Conservation (phyloP, 1,140 invertebrate species). For the Drosophila sproati region DNA sequence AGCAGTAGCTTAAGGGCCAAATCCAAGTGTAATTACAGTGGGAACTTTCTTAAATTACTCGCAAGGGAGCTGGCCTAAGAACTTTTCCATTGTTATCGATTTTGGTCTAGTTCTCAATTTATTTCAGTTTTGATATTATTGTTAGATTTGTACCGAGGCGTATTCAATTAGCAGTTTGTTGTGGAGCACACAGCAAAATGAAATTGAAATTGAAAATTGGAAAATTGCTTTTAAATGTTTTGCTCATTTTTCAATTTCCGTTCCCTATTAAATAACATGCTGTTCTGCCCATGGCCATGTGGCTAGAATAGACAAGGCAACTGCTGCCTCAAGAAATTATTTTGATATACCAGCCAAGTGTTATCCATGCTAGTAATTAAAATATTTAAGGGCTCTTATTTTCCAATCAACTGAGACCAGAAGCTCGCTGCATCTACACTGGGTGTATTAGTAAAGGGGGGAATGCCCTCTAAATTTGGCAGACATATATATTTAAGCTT, state of each 20-base stretch:
- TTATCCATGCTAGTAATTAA: conserved; percentile 5
- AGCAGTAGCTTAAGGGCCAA: neutral
- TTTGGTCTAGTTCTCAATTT: neutral
- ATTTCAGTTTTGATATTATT: neutral
- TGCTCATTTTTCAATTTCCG: conserved; percentile 34
- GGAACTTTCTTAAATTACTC: neutral
- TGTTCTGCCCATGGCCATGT: conserved; percentile 30
- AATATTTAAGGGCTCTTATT: neutral
- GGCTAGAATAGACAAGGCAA: conserved; percentile 12
- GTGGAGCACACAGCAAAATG: conserved; percentile 6
- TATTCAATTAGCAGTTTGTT: conserved; percentile 41
- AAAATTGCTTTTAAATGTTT: conserved; percentile 32
- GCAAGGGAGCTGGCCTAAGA: neutral
- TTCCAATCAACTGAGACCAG: neutral
- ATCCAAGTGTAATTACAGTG: neutral
- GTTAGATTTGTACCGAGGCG: neutral
- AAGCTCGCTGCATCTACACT: neutral
- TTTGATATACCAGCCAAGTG: conserved; percentile 12
- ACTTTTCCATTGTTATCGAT: conserved; percentile 18
- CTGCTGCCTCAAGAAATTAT: conserved; percentile 17
- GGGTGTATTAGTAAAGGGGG: too few species aligned
- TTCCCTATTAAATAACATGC: conserved; percentile 39
- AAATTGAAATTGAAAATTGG: conserved; percentile 37
- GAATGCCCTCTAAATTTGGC: too few species aligned
- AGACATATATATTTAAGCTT: too few species aligned